Evolutionary conservation across 2,113 vertebrate species (phyloP).

Genomic region (Gnathonemus longibarbis): DNA sequence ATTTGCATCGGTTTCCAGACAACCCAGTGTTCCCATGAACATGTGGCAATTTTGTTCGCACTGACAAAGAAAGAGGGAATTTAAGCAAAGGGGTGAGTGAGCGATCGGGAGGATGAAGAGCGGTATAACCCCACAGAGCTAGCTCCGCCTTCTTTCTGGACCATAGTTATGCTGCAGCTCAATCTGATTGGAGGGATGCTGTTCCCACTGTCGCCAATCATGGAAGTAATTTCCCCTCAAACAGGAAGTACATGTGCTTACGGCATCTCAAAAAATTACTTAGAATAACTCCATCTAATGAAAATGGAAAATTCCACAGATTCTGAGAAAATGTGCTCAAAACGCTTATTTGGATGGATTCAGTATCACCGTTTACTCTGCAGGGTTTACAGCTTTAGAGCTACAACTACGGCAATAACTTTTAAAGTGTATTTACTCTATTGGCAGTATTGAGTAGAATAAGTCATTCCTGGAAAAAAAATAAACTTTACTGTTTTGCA

Average conservation of each 20-base stretch:
- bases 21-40: neutral
- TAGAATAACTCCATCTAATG: neutral
- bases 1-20: neutral
- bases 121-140: neutral
- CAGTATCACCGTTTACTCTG: neutral
- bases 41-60: neutral
- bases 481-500: neutral
- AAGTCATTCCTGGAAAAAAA: neutral
- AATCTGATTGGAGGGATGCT: neutral
- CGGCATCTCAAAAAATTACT: neutral
- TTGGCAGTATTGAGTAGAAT: neutral
- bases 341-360: neutral
- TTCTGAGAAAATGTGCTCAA: neutral
- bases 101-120: neutral
- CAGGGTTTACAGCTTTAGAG: neutral
- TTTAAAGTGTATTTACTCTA: neutral
- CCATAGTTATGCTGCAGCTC: neutral
- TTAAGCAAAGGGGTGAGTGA: neutral
- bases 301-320: neutral
- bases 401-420: neutral
- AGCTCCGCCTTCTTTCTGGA: neutral
- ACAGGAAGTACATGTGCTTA: neutral
- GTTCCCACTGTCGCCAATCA: neutral
- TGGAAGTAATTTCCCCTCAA: neutral
- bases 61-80: neutral